Conservation (phyloP, 2,113 vertebrate species). For the Cairina moschata region DNA sequence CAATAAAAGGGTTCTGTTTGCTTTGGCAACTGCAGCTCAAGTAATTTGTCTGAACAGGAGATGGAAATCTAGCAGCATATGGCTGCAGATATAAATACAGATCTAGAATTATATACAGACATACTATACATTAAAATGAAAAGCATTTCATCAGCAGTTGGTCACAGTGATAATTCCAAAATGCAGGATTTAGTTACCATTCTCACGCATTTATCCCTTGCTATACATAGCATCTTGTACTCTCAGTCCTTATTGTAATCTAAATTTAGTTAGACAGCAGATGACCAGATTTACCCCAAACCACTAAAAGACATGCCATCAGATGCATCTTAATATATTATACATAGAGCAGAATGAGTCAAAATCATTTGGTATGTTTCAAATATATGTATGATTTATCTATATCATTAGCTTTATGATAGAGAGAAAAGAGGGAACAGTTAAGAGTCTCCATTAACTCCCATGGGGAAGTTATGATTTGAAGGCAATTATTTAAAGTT, state of each 20-base stretch:
- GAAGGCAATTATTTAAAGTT: neutral
- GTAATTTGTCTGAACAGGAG: slow-evolving; percentile 71
- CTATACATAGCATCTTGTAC: slow-evolving; percentile 17
- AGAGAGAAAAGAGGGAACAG: neutral
- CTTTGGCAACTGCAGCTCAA: slow-evolving; percentile 73
- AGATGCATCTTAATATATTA: neutral
- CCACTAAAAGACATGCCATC: neutral
- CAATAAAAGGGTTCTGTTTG: slow-evolving; percentile 55
- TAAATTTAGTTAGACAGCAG: slow-evolving; percentile 26
- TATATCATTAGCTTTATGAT: neutral
- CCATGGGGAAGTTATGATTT: neutral
- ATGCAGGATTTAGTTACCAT: slow-evolving; percentile 51
- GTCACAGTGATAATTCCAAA: slow-evolving; percentile 52
- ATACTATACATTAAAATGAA: slow-evolving; percentile 67
- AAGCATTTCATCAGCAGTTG: slow-evolving; percentile 66
- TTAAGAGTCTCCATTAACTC: neutral
- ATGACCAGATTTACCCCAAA: neutral
- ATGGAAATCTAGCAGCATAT: slow-evolving; percentile 68
- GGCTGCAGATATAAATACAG: slow-evolving; percentile 68
- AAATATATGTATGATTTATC: neutral
- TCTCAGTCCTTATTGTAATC: slow-evolving; percentile 16
- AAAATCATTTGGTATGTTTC: neutral
- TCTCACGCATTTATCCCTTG: slow-evolving; percentile 15
- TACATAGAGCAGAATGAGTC: neutral
- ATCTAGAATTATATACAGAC: slow-evolving; percentile 65